Evolutionary conservation across 2,113 vertebrate genomes (phyloP).

Genomic region (Tauraco erythrolophus): DNA sequence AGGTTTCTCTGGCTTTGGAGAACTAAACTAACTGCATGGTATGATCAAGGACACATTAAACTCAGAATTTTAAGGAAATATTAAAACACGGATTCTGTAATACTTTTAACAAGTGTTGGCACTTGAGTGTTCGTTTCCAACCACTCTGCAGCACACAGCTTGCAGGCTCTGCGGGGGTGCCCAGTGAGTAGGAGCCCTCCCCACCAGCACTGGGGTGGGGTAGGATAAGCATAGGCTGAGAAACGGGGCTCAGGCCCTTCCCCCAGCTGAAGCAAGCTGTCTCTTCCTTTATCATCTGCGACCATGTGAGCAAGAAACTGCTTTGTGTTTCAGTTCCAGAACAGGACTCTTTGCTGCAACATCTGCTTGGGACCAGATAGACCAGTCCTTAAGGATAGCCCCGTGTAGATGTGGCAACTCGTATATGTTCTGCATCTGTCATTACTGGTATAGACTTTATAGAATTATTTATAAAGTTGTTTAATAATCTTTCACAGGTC

Average conservation of each 20-base stretch:
- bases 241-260: background rate
- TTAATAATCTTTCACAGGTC: background rate
- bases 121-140: fast-evolving
- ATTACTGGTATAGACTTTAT: background rate
- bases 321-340: background rate
- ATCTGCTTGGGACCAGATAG: background rate
- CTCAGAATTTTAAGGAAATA: background rate
- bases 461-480: background rate
- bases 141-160: background rate
- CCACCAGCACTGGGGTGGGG: fast-evolving
- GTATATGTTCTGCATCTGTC: background rate
- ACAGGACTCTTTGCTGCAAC: background rate
- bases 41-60: background rate
- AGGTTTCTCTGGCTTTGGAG: background rate
- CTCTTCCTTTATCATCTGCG: background rate
- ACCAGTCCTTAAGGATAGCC: background rate
- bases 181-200: background rate
- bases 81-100: background rate
- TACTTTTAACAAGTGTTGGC: background rate
- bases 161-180: background rate
- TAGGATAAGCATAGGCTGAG: background rate
- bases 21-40: background rate
- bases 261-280: background rate
- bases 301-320: fast-evolving
- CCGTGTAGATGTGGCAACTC: fast-evolving